phyloP scores from a whole-genome alignment of 2,113 vertebrate species.

The Cyanoramphus novaezelandiae region DNA sequence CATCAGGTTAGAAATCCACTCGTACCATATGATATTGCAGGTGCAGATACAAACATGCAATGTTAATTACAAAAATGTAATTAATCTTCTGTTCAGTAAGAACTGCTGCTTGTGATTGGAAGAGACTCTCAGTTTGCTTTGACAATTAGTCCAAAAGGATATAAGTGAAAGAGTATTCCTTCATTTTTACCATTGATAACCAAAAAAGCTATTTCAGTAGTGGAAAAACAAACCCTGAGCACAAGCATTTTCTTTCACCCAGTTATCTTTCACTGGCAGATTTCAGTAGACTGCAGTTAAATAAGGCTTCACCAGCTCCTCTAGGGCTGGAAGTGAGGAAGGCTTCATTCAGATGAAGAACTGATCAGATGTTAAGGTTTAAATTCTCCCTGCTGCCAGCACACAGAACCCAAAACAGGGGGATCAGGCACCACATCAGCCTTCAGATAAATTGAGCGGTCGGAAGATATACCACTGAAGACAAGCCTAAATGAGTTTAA shows the following conservation, averaged over 20 bases:
- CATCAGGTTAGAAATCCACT: not conserved
- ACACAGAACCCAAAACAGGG: not conserved
- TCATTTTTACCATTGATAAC: not conserved
- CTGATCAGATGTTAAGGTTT: not conserved
- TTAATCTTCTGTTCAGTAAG: not conserved
- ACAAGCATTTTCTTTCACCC: not conserved
- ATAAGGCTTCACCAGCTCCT: not conserved
- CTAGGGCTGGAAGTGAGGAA: not conserved
- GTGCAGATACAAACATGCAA: not conserved
- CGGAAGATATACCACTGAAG: not conserved
- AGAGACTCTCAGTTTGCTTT: not conserved
- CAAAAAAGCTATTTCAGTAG: not conserved
- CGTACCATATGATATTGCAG: accelerated
- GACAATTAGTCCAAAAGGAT: not conserved
- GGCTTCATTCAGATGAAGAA: not conserved
- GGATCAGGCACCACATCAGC: not conserved
- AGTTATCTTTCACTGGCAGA: not conserved
- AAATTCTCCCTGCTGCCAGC: not conserved
- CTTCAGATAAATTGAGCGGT: not conserved
- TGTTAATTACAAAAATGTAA: not conserved
- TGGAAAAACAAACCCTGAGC: not conserved
- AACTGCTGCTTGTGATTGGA: not conserved
- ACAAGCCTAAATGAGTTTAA: not conserved
- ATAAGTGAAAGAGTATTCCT: not conserved
- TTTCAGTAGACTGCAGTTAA: not conserved